Percentiles rank a stretch among this genome's conserved stretches.
phyloP scores from a whole-genome alignment of 2,113 vertebrate species.

The Myiozetetes cayanensis region DNA sequence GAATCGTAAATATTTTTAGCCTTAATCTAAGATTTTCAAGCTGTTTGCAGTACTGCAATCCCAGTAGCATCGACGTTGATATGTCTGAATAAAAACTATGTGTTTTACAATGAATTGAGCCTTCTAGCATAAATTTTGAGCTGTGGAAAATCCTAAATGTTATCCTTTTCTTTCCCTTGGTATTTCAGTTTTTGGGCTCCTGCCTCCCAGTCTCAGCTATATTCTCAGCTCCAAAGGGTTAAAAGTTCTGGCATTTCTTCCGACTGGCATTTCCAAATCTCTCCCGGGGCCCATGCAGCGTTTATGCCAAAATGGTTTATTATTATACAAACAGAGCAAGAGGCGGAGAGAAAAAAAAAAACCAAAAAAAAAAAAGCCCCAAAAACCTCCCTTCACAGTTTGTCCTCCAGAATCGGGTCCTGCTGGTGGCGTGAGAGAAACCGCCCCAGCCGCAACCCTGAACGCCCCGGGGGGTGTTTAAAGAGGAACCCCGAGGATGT shows the following conservation, averaged over 20 bases:
- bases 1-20: background rate
- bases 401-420: background rate
- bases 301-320: conserved; percentile 7
- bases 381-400: no score
- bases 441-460: rapidly evolving
- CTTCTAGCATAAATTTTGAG: background rate
- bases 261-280: background rate
- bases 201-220: background rate
- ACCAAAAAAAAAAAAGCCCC: no score
- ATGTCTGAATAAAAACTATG: background rate
- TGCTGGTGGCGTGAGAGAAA: background rate
- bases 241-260: background rate
- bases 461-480: rapidly evolving
- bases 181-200: background rate
- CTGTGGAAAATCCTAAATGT: background rate
- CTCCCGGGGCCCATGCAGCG: background rate
- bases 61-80: background rate
- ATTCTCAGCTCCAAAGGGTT: background rate
- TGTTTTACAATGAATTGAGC: background rate
- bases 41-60: background rate
- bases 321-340: background rate
- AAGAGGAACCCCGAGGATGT: rapidly evolving
- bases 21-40: background rate
- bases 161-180: background rate
- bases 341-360: background rate